A percentile compares a stretch with the other conserved stretches of the same genome.
Evolutionary conservation across 1,140 invertebrate species (phyloP).

Genomic region (Popillia japonica): DNA sequence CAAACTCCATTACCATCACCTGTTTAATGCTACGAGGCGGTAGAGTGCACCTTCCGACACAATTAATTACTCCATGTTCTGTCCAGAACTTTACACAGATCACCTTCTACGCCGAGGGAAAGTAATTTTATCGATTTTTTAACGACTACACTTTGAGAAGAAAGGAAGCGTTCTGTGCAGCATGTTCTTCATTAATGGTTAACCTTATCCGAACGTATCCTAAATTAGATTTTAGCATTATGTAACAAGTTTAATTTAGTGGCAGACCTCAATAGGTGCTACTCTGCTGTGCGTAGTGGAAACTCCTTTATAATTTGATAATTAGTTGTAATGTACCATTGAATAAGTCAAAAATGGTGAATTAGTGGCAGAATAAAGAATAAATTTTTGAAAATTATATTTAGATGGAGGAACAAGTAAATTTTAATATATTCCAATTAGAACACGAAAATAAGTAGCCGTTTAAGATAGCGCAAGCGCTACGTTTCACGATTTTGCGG

Average conservation of each 20-base stretch:
- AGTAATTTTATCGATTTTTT: conserved; percentile 28
- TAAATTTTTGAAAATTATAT: too few species aligned
- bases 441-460: too few species aligned
- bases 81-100: conserved; percentile 34
- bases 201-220: neutral
- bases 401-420: too few species aligned
- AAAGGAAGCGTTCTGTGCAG: neutral
- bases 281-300: too few species aligned
- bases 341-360: too few species aligned
- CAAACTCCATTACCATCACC: conserved; percentile 38
- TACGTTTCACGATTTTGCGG: too few species aligned
- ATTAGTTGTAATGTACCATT: too few species aligned
- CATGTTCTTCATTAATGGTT: neutral
- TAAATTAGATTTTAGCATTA: conserved; percentile 2
- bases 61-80: conserved; percentile 26
- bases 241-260: neutral
- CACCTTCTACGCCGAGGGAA: neutral
- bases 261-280: too few species aligned
- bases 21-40: conserved; percentile 34
- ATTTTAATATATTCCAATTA: too few species aligned
- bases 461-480: too few species aligned
- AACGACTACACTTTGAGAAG: neutral
- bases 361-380: too few species aligned
- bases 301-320: too few species aligned
- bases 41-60: conserved; percentile 27